A percentile compares a stretch with the other conserved stretches of the same genome.
Conservation (phyloP, 2,888 invertebrate genomes). For the Subacronicta megacephala region DNA sequence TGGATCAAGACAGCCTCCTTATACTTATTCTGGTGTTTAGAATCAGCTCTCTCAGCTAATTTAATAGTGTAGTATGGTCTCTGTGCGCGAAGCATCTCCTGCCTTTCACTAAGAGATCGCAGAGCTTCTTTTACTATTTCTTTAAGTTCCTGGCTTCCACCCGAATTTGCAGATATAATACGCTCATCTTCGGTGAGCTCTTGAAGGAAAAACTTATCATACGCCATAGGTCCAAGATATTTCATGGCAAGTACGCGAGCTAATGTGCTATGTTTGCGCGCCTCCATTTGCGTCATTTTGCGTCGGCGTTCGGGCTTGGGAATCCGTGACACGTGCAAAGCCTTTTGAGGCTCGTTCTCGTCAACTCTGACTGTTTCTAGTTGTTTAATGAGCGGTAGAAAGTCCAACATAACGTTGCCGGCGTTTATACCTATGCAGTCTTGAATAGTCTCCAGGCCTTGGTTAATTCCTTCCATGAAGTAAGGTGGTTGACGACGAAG, state of each 20-base stretch:
- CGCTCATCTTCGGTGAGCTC: slow-evolving; percentile 74
- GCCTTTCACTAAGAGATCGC: slow-evolving; percentile 77
- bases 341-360: slow-evolving; percentile 68
- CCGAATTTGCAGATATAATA: slow-evolving; percentile 78
- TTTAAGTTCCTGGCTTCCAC: slow-evolving; percentile 72
- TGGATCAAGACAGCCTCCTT: slow-evolving; percentile 74
- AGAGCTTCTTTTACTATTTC: slow-evolving; percentile 74
- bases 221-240: slow-evolving; percentile 86
- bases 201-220: slow-evolving; percentile 84
- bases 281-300: slow-evolving; percentile 83
- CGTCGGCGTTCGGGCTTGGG: slow-evolving; percentile 71
- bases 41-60: slow-evolving; percentile 81
- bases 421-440: slow-evolving; percentile 84
- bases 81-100: slow-evolving; percentile 83
- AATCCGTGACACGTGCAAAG: slow-evolving; percentile 76
- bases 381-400: slow-evolving; percentile 81
- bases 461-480: slow-evolving; percentile 84
- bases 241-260: slow-evolving; percentile 84
- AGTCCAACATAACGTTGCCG: slow-evolving; percentile 82
- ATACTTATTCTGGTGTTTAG: slow-evolving; percentile 78
- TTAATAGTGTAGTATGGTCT: slow-evolving; percentile 84
- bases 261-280: slow-evolving; percentile 76
- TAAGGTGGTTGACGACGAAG: slow-evolving; percentile 80
- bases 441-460: slow-evolving; percentile 84
- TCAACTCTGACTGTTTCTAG: slow-evolving; percentile 67